Conservation (phyloP, 2,888 invertebrate genomes). For the Thymelicus lineola region DNA sequence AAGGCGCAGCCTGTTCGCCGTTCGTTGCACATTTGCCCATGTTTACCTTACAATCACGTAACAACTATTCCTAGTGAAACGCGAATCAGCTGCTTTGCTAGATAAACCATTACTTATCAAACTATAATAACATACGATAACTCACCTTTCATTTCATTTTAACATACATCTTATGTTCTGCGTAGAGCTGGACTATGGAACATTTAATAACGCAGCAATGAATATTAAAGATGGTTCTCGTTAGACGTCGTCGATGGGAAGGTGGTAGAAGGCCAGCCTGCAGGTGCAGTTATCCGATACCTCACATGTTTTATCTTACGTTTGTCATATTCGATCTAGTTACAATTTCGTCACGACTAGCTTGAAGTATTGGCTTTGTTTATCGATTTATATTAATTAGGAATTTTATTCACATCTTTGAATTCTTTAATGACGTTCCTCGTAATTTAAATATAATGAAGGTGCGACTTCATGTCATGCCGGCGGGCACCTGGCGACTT, state of each 20-base stretch:
- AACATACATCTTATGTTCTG: neutral
- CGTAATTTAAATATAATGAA: too few relatives aligned
- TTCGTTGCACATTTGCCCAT: neutral
- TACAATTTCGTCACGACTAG: conserved; percentile 22
- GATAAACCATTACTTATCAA: conserved; percentile 8
- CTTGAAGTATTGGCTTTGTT: conserved; percentile 14
- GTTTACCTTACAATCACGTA: conserved; percentile 23
- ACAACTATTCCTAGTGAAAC: neutral
- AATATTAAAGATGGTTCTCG: neutral
- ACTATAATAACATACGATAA: too few relatives aligned
- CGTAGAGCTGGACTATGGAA: neutral
- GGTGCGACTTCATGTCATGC: too few relatives aligned
- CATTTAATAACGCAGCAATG: neutral
- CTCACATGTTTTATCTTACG: conserved; percentile 14
- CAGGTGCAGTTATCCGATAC: conserved; percentile 20
- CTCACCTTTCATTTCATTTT: neutral
- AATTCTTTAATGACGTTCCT: too few relatives aligned
- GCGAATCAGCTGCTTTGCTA: conserved; percentile 14
- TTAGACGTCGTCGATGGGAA: neutral
- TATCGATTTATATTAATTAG: neutral
- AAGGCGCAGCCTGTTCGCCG: neutral
- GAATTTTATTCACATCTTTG: too few relatives aligned
- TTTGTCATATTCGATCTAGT: conserved; percentile 27
- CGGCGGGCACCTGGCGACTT: too few relatives aligned
- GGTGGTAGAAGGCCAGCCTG: conserved; percentile 12